Conservation (phyloP, 2,797 vertebrate species). For the Sebastes ruberrimus region DNA sequence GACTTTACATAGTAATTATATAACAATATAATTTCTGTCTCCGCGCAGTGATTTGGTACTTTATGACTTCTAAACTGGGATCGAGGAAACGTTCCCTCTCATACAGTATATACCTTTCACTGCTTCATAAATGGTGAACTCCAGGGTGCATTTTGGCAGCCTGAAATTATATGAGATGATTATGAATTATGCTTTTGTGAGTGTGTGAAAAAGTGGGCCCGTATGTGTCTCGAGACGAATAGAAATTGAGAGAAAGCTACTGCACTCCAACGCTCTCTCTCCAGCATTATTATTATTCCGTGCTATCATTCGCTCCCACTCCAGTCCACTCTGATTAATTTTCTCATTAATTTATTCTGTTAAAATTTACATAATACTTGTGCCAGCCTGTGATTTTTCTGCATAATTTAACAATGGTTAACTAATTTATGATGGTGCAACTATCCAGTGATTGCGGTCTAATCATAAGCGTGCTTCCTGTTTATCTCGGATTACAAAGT, state of each 20-base stretch:
- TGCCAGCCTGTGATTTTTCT: slow-evolving; percentile 10
- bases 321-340: slow-evolving; percentile 3
- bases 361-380: slow-evolving; percentile 7
- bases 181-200: slow-evolving; percentile 15
- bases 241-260: not conserved
- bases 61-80: slow-evolving; percentile 5
- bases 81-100: not conserved
- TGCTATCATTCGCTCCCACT: slow-evolving; percentile 12
- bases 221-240: not conserved
- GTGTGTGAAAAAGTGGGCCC: not conserved
- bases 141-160: not conserved
- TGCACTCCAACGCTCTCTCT: not conserved
- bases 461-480: slow-evolving; percentile 1
- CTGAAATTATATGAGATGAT: slow-evolving; percentile 1
- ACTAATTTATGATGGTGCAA: slow-evolving; percentile 2
- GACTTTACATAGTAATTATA: slow-evolving; percentile 7
- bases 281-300: not conserved
- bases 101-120: not conserved
- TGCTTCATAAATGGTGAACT: not conserved
- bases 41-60: not conserved
- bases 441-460: not conserved
- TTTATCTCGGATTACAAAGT: not conserved
- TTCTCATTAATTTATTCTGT: slow-evolving; percentile 21
- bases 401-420: slow-evolving; percentile 30
- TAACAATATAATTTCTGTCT: slow-evolving; percentile 1